Conservation (phyloP, 2,113 vertebrate genomes). For the Promerops cafer region DNA sequence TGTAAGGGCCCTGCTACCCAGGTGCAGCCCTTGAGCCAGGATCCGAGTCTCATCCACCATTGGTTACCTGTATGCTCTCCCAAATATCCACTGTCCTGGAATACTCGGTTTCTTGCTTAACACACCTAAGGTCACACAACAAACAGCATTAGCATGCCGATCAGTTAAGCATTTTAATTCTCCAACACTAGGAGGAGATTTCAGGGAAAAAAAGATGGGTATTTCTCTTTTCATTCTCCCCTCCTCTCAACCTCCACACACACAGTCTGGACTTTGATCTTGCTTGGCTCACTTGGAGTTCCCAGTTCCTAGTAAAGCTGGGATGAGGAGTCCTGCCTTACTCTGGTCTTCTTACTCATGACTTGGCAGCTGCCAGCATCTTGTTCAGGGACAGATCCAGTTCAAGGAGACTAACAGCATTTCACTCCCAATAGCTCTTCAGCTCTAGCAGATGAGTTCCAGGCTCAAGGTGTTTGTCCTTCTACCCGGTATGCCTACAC, state of each 20-base stretch:
- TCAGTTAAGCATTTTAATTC: neutral
- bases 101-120: neutral
- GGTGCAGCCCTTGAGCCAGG: neutral
- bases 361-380: neutral
- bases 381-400: neutral
- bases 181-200: neutral
- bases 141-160: neutral
- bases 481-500: fast-evolving
- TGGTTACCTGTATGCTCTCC: fast-evolving
- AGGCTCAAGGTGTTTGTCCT: neutral
- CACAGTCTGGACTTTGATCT: no score
- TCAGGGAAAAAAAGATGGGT: neutral
- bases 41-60: neutral
- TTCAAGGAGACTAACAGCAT: neutral
- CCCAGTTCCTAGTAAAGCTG: neutral
- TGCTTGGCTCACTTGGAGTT: neutral
- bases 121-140: neutral
- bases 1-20: neutral
- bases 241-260: neutral
- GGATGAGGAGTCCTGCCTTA: neutral
- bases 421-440: neutral
- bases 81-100: neutral
- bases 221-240: neutral
- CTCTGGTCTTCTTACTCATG: neutral
- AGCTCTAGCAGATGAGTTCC: neutral